phyloP scores from a whole-genome alignment of 2,113 vertebrate species.

The Holacanthus passer region DNA sequence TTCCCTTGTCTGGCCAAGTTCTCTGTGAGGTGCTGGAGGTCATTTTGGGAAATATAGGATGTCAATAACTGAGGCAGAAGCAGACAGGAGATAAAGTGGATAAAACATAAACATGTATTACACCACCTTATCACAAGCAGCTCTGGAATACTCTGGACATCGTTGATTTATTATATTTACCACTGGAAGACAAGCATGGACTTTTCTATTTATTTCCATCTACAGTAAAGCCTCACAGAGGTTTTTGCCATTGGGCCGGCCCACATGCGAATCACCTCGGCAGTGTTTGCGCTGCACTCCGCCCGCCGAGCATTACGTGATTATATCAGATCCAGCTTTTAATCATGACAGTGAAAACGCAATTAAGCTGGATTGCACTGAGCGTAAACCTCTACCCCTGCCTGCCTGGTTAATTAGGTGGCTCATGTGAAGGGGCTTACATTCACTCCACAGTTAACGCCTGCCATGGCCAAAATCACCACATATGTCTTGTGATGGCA shows the following conservation, averaged over 20 bases:
- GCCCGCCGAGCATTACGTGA: conserved; percentile 32
- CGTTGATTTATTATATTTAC: conserved; percentile 28
- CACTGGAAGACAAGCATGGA: background rate
- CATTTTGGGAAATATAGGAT: conserved; percentile 23
- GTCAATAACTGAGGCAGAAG: conserved; percentile 47
- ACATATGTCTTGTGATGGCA: conserved; percentile 28
- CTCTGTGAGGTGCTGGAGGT: conserved; percentile 5
- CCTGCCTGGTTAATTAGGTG: conserved; percentile 37
- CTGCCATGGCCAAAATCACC: conserved; percentile 21
- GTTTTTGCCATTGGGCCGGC: background rate
- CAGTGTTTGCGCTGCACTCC: conserved; percentile 16
- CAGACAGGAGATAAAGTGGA: conserved; percentile 25
- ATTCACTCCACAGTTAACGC: conserved; percentile 27
- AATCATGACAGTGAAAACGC: conserved; percentile 53
- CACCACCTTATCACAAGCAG: conserved; percentile 20
- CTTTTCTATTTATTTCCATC: conserved; percentile 26
- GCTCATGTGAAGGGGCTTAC: conserved; percentile 8
- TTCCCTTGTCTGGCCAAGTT: background rate
- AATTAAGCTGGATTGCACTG: conserved; percentile 48
- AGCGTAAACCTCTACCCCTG: conserved; percentile 40
- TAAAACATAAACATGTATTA: conserved; percentile 29
- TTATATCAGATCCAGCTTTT: conserved; percentile 57
- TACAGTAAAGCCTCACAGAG: conserved; percentile 15
- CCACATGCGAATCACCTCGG: conserved; percentile 2
- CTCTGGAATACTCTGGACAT: conserved; percentile 10